Evolutionary conservation across 2,113 vertebrate genomes (phyloP), one percentile per base, ranked within the genome.

Genomic region (Toxostoma redivivum): DNA sequence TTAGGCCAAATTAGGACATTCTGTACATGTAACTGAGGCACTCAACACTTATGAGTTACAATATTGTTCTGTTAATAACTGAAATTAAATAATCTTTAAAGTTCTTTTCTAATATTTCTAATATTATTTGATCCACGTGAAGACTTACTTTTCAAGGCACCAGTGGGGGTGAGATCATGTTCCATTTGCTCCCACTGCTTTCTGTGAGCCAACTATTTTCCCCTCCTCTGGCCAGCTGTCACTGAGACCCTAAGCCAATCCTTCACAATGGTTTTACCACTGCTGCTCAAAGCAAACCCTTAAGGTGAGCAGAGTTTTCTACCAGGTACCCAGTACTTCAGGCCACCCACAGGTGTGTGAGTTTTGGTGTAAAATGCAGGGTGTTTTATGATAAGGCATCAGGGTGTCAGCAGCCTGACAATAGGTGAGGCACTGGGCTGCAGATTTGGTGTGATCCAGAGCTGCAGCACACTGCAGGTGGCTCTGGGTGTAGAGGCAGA

Each of bases 1-100:
- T 38, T 31, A 31, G 21, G 23, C 2, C 51, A 51, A 42, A 69
- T 54, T 37, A 48, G 50, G 4, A 10, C 25, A 10, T 8, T 81
- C 30, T 38, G 4, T 5, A 2, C 25, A 20, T 27, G 13, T 53
- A 69, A 44, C 3, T 35, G 22, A 7, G 10, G 7, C 3, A 77
- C 17, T 57, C 11, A 37, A 61, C 42, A 19, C 4, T 54, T 23
- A 9, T 0, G 0, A 57, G 2, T n/a, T 70, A 37, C 10, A 44
- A 8, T 25, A 65, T 2, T 42, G 2, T 50, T 77, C 83, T 65
- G 5, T 53, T 54, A 77, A 57, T 37, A 70, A 48, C 12, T 58
- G 50, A 47, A 56, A 8, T 67, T 21, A 93, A 78, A 73, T 33
- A 25, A 62, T 37, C 16, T 79, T 74, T 38, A 38, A 47, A 61